Conservation (phyloP, 2,797 vertebrate genomes). For the Manis pentadactyla region DNA sequence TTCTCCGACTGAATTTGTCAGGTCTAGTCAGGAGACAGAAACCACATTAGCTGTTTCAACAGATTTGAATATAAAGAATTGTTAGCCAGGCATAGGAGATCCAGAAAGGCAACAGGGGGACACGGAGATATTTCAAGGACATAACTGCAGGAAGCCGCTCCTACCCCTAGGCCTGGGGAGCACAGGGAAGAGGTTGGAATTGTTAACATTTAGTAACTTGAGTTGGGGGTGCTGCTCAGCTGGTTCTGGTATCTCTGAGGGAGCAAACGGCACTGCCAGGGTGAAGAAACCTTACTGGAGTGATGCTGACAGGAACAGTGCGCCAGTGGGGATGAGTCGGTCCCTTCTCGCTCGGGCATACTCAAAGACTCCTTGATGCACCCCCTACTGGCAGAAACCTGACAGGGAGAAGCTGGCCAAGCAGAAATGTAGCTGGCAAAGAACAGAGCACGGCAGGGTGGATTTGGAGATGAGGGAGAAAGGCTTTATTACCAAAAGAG, state of each 20-base stretch:
- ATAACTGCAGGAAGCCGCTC: neutral
- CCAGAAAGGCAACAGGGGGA: neutral
- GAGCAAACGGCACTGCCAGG: neutral
- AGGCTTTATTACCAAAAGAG: neutral
- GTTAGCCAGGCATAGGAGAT: neutral
- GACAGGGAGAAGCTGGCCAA: neutral
- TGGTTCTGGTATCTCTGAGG: neutral
- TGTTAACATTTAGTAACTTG: neutral
- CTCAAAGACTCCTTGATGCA: neutral
- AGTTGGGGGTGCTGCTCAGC: neutral
- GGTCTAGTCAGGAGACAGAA: conserved; percentile 43
- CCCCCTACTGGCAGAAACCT: neutral
- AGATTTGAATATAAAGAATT: conserved; percentile 34
- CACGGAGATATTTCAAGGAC: too few species aligned
- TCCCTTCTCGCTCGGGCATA: neutral
- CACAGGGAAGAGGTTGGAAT: neutral
- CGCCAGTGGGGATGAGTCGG: neutral
- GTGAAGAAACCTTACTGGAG: neutral
- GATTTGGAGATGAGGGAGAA: neutral
- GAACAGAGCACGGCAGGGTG: neutral
- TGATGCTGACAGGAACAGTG: neutral
- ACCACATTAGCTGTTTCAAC: conserved; percentile 40
- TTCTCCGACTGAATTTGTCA: conserved; percentile 18
- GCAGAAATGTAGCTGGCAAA: neutral
- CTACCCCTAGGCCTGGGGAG: neutral